phyloP scores from a whole-genome alignment of 2,888 invertebrate genomes.

The Sarcophaga subvicina region DNA sequence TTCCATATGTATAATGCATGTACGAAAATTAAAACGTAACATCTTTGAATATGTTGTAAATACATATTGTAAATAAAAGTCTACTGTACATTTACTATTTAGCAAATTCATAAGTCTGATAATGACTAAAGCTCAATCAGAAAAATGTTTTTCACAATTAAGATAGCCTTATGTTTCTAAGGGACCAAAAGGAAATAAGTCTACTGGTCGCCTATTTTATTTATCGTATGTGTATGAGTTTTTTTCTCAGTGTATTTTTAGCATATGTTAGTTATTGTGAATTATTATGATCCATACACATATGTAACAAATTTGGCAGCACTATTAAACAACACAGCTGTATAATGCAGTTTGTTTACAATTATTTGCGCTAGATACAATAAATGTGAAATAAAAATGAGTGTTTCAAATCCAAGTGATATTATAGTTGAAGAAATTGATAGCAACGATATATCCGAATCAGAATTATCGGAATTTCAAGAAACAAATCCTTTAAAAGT shows the following conservation, averaged over 20 bases:
- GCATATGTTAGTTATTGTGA: conserved; percentile 10
- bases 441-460: conserved; percentile 77
- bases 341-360: background rate
- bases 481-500: conserved; percentile 77
- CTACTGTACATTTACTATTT: too few species aligned
- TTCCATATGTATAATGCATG: conserved; percentile 91
- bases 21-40: conserved; percentile 71
- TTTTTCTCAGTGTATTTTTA: background rate
- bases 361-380: background rate
- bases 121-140: too few species aligned
- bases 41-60: background rate
- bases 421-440: conserved; percentile 78
- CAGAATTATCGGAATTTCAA: conserved; percentile 79
- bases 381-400: conserved; percentile 37
- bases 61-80: too few species aligned
- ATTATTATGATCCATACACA: background rate
- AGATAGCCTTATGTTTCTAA: too few species aligned
- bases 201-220: too few species aligned
- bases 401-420: conserved; percentile 56
- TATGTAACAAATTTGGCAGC: conserved; percentile 4
- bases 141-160: too few species aligned
- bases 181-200: too few species aligned
- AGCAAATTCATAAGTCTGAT: too few species aligned
- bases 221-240: background rate
- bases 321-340: background rate